Conservation (phyloP, 1,140 invertebrate genomes). For the Sminthurides bifidus region DNA sequence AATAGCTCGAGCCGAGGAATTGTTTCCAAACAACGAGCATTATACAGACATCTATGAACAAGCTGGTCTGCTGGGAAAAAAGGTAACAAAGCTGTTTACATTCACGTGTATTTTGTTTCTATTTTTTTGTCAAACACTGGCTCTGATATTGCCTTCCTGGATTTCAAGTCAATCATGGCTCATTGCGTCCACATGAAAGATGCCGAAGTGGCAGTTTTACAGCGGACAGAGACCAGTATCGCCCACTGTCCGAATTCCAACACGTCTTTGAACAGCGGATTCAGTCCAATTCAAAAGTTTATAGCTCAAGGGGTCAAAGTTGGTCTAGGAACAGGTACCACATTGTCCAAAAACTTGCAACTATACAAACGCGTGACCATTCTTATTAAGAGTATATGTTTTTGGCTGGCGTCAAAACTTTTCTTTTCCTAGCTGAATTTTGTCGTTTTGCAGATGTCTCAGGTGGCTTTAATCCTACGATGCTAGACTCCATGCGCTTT, state of each 20-base stretch:
- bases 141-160: too few species aligned
- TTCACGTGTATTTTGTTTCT: too few species aligned
- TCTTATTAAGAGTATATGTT: too few species aligned
- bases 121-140: too few species aligned
- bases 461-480: conserved; percentile 61
- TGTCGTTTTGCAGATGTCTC: conserved; percentile 53
- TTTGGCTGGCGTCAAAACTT: too few species aligned
- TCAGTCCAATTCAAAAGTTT: too few species aligned
- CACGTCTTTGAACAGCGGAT: conserved; percentile 61
- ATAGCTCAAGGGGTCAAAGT: too few species aligned
- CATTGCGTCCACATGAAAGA: conserved; percentile 65
- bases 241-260: conserved; percentile 82
- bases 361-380: too few species aligned
- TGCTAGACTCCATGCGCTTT: conserved; percentile 59
- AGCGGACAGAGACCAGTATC: conserved; percentile 49
- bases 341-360: too few species aligned
- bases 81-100: too few species aligned
- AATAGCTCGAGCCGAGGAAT: conserved; percentile 48
- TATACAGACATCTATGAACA: conserved; percentile 67
- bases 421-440: conserved; percentile 41
- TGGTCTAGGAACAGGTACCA: too few species aligned
- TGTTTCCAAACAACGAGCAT: conserved; percentile 44
- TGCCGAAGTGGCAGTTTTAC: conserved; percentile 55
- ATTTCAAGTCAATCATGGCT: conserved; percentile 57
- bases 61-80: conserved; percentile 53